Percentiles rank a stretch among this genome's conserved stretches.
Conservation (phyloP, 1,140 invertebrate genomes). For the Drosophila guanche region DNA sequence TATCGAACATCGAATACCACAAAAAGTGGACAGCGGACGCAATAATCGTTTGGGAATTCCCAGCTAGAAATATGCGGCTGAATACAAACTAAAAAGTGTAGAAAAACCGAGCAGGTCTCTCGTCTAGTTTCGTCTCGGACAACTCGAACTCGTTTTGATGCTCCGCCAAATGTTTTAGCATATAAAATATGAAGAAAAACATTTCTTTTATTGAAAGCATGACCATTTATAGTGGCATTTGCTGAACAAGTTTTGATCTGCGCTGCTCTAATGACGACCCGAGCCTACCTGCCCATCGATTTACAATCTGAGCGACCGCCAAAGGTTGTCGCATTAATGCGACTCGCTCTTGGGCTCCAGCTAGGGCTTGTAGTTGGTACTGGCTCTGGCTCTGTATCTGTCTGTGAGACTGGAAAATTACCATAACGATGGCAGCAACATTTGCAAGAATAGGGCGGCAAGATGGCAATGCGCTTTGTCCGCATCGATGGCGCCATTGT, state of each 20-base stretch:
- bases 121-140: conserved; percentile 1
- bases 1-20: conserved; percentile 16
- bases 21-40: conserved; percentile 37
- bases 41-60: conserved; percentile 72
- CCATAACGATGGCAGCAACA: conserved; percentile 58
- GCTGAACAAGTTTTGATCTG: conserved; percentile 58
- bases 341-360: conserved; percentile 33
- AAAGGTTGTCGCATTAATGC: conserved; percentile 21
- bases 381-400: conserved; percentile 1
- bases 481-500: conserved; percentile 49
- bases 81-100: conserved; percentile 54
- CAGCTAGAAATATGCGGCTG: conserved; percentile 65
- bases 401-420: conserved; percentile 45
- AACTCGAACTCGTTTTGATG: conserved; percentile 64
- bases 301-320: conserved; percentile 32
- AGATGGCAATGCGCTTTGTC: conserved; percentile 57
- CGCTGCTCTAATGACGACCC: neutral
- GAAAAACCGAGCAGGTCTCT: conserved; percentile 46
- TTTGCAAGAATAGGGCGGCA: conserved; percentile 71
- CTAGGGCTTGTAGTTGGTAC: conserved; percentile 1
- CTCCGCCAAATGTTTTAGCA: conserved; percentile 62
- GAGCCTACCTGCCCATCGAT: conserved; percentile 38
- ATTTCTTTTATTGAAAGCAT: conserved; percentile 70
- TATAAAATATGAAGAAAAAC: conserved; percentile 69
- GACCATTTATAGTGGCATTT: conserved; percentile 47